Evolutionary conservation across 2,113 vertebrate species (phyloP), one percentile per base, ranked within the genome.

Genomic region (Scartelaos histophorus): DNA sequence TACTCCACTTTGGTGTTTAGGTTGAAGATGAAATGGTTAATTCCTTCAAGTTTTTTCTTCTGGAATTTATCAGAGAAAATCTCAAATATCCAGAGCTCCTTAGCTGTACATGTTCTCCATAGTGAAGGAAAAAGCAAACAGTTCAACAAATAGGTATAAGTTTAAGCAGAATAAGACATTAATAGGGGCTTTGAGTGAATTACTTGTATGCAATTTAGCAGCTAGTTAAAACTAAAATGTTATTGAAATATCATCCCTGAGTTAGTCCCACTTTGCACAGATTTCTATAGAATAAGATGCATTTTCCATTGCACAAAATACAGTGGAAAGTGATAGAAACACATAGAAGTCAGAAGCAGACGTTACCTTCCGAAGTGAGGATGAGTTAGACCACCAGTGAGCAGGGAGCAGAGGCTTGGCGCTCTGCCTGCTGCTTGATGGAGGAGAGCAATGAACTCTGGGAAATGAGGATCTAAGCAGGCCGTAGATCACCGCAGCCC

Each of bases 381-480:
- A 85, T 80, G 75, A 81, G 83, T 88, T 79, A 81, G 82, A 74
- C 73, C 76, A 77, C 69, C 45, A 2, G 54, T 25, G 67, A 67
- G 58, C 17, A 75, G 69, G 75, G 78, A 65, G 70, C 57, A 72
- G 74, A 89, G 70, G 54, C 67, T 81, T 89, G 79, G 87, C 87
- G n/a, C 29, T 49, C 65, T 81, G 82, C 82, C 86, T 68, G 74
- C n/a, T 51, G 79, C 70, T 74, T 89, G 89, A 92, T 89, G 74
- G 85, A 91, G 54, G 69, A 81, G 76, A 81, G 83, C 81, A 80
- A 80, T 86, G 84, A 90, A 88, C 83, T 82, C 81, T 83, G 81
- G 73, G 85, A 91, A 90, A 87, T 87, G 73, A 91, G 87, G 76
- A 87, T 82, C 82, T 89, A 83, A 90, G 83, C 75, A 83, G 80